Conservation (phyloP, 2,888 invertebrate genomes). For the Trachelus stipa region DNA sequence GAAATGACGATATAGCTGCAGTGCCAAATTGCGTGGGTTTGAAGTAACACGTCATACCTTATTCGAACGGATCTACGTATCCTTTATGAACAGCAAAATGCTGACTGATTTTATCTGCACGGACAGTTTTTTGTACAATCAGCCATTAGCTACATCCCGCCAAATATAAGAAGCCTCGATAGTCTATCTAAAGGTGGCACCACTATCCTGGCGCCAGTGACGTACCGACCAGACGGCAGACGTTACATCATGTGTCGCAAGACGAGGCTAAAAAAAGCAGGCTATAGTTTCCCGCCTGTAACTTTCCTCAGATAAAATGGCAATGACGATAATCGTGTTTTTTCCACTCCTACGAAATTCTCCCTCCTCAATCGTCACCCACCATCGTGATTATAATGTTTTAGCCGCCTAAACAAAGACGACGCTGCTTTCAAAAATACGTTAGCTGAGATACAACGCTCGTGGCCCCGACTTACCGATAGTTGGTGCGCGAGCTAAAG, state of each 20-base stretch:
- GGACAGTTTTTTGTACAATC: neutral
- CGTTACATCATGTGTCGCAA: constrained; percentile 19
- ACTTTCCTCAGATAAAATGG: constrained; percentile 14
- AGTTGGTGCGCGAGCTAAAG: neutral
- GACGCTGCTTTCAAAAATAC: neutral
- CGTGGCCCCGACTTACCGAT: neutral
- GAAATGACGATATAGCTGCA: neutral
- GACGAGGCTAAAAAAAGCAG: constrained; percentile 17
- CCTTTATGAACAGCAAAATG: neutral
- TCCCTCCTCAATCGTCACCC: neutral
- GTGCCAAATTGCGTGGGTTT: neutral
- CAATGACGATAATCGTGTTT: constrained; percentile 9
- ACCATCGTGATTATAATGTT: neutral
- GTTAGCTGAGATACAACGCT: neutral
- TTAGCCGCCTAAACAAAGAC: neutral
- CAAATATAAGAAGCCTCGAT: constrained; percentile 9
- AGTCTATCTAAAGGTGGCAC: constrained; percentile 9
- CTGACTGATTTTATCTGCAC: neutral
- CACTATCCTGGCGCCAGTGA: constrained; percentile 22
- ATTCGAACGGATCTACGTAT: neutral
- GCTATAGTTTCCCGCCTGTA: constrained; percentile 21
- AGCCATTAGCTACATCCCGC: constrained; percentile 7
- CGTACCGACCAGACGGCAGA: constrained; percentile 20
- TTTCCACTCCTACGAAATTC: neutral
- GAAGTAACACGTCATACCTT: neutral